phyloP scores from a whole-genome alignment of 1,140 invertebrate species.

The Ridgeia piscesae region DNA sequence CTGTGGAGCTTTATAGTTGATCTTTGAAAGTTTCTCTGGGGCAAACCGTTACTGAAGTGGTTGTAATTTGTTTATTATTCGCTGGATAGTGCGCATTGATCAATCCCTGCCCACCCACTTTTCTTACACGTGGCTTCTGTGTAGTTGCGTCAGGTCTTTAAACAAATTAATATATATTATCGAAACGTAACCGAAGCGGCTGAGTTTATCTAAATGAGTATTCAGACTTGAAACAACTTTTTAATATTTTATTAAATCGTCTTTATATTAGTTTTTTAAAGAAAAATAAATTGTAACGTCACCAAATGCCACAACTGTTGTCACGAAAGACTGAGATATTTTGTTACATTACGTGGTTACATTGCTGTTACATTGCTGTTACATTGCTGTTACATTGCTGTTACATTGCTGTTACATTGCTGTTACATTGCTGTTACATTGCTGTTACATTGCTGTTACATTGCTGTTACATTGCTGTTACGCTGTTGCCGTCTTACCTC shows the following conservation, averaged over 20 bases:
- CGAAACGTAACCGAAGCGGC: neutral
- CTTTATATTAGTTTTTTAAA: too few relatives aligned
- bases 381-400: too few relatives aligned
- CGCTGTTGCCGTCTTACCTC: too few relatives aligned
- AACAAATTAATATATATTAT: neutral
- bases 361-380: too few relatives aligned
- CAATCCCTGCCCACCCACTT: too few relatives aligned
- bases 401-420: neutral
- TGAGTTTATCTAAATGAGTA: neutral
- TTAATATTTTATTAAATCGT: neutral
- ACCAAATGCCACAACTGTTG: too few relatives aligned
- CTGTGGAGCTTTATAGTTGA: too few relatives aligned
- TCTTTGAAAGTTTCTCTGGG: too few relatives aligned
- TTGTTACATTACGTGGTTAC: too few relatives aligned
- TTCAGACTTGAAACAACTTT: neutral
- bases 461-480: neutral
- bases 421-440: neutral
- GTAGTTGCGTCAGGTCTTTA: neutral
- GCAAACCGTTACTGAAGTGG: too few relatives aligned
- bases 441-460: neutral
- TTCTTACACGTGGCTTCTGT: neutral
- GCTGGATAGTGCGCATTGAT: neutral
- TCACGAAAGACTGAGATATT: too few relatives aligned
- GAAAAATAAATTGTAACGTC: too few relatives aligned
- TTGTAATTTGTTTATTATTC: neutral